Base-by-base conservation (phyloP, 2,888 invertebrate genomes). In the Cynaeus angustus region DNA sequence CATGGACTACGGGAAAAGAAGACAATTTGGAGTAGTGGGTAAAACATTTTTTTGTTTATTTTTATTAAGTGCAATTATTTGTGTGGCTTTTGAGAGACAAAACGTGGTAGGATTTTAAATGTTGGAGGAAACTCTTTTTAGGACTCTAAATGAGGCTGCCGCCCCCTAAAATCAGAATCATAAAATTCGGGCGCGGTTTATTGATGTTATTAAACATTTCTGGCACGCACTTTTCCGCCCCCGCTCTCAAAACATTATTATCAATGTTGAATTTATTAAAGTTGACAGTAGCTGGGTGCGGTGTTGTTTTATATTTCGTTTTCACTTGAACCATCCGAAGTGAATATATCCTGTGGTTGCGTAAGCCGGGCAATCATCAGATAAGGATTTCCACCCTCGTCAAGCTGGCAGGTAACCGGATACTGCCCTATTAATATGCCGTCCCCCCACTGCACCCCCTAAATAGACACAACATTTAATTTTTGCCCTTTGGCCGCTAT, bases 321-420 rank as follows among this genome's bases (percentile, higher is more conserved):
- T 61, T 61, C 59, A 58, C 45, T 61, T 52, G 53, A 16, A 38
- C 48, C 52, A n/a, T 13, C 45, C 59, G 33, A 58, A 67, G 67
- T 58, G 68, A 53, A 68, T 62, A 64, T 43, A 52, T 62, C 53
- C 61, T 38, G 61, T 30, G 61, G 62, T 45, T 52, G 41, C 59
- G 52, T 67, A 67, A 67, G 52, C 70, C 70, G 53, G 50, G 62
- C 66, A 70, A 66, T 70, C 66, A 70, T 70, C 70, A 70, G 68
- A 71, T 71, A 71, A 67, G 67, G 68, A 67, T 71, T 67, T 67
- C 61, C 66, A 71, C 71, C 71, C 71, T 71, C 71, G 71, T 71
- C 71, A 71, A 58, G 59, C 43, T 68, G 68, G 68, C 71, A 71
- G 71, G 71, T 71, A 71, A 71, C 71, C 71, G 67, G 68, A 71